Base-by-base conservation (phyloP, 2,113 vertebrate species). In the Tiliqua scincoides region DNA sequence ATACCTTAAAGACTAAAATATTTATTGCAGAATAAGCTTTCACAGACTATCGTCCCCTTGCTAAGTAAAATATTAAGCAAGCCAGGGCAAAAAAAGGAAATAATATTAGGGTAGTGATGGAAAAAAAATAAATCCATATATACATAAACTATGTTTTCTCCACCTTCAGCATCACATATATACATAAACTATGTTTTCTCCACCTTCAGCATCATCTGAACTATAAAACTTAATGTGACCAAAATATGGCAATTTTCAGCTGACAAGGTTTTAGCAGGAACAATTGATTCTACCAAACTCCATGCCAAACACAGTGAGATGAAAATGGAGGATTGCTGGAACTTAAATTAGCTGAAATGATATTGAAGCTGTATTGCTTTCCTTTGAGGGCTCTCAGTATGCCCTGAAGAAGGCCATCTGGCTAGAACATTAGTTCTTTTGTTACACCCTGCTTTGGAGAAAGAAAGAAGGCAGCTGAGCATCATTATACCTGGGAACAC, bases 391-490 rank as follows among this genome's bases (percentile, higher is more conserved):
- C 93, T 95, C 95, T 93, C 92, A 92, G 96, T 95, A 94, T 94
- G 93, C 75, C 92, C 91, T 92, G 85, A 86, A 95, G 94, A 95
- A 93, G 91, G 91, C 94, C 96, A 96, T 95, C 95, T 96, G 96
- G 94, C 91, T 88, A 83, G 72, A 94, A 93, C 83, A 92, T 87
- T 92, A 84, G 86, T 93, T 93, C 94, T 96, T 93, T 91, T 91
- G 91, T 94, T 92, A 92, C 91, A 85, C 82, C 80, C 84, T 81
- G 48, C 88, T 85, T 91, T 92, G 89, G 91, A 93, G 91, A 94
- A 52, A 82, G 91, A 93, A 94, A 93, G 1, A 85, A 95, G 89
- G 90, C 93, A 93, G 9, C 4, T 2, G 82, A 88, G 88, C 0
- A 0, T 67, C 65, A 79, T 84, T 84, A 63, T 63, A 84, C 85